These are phyloP conservation scores for Drosophila busckii DNA, from an alignment of 1,140 invertebrate genomes.

Conservation along the genomic window DNA sequence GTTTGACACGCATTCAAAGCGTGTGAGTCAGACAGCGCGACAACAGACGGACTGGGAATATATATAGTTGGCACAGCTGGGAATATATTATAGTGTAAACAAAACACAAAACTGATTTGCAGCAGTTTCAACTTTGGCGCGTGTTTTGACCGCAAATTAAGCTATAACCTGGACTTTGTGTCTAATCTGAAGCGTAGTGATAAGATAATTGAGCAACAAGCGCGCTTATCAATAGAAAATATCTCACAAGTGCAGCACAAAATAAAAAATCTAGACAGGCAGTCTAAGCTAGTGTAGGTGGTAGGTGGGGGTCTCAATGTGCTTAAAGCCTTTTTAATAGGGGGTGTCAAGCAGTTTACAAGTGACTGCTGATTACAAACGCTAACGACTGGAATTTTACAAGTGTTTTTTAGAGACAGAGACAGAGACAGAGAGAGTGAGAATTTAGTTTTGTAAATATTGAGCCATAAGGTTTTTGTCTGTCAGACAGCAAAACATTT, in stretches of 20 bases:
- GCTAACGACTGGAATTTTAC: too few species aligned
- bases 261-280: background rate
- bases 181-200: slow-evolving; percentile 4
- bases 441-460: too few species aligned
- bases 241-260: slow-evolving; percentile 5
- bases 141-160: slow-evolving; percentile 18
- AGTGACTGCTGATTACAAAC: too few species aligned
- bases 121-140: slow-evolving; percentile 12
- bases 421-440: too few species aligned
- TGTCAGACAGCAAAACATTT: too few species aligned
- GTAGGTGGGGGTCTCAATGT: too few species aligned
- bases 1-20: slow-evolving; percentile 45
- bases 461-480: too few species aligned
- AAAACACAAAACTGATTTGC: background rate
- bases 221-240: slow-evolving; percentile 11
- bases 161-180: slow-evolving; percentile 23
- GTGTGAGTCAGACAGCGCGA: slow-evolving; percentile 13
- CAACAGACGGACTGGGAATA: background rate
- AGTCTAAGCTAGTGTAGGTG: too few species aligned
- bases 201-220: slow-evolving; percentile 27
- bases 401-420: too few species aligned
- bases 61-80: background rate
- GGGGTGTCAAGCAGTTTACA: too few species aligned
- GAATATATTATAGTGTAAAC: background rate
- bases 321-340: too few species aligned